A percentile compares a stretch with the other conserved stretches of the same genome.
Evolutionary conservation across 2,113 vertebrate genomes (phyloP).

Genomic region (Prochilodus magdalenae): DNA sequence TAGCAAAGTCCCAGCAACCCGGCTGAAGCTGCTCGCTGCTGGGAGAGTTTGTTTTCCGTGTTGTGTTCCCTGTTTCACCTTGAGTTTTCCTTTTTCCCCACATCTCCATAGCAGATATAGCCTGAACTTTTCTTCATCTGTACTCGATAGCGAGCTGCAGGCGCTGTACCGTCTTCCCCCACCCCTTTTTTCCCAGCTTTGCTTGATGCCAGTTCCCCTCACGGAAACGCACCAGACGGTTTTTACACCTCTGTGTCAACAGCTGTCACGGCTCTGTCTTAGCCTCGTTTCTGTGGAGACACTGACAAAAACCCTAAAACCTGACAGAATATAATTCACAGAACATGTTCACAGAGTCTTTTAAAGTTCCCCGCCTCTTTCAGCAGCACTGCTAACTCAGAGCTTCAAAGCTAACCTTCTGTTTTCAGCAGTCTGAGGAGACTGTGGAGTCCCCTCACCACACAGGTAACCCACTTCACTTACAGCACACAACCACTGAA

Average conservation of each 20-base stretch:
- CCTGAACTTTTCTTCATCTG: neutral
- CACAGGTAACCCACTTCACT: neutral
- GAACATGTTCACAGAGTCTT: neutral
- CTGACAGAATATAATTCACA: neutral
- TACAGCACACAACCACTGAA: neutral
- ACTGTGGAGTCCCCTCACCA: neutral
- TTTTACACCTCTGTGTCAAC: constrained; percentile 37
- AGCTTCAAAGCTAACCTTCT: neutral
- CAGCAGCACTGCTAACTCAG: neutral
- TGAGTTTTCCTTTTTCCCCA: too few relatives aligned
- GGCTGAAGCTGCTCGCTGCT: neutral
- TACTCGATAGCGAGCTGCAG: constrained; percentile 11
- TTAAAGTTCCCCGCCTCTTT: neutral
- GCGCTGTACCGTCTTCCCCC: too few relatives aligned
- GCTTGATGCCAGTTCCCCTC: constrained; percentile 15
- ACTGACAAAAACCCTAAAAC: neutral
- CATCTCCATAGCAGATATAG: too few relatives aligned
- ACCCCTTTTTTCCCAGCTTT: neutral
- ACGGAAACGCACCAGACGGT: constrained; percentile 6
- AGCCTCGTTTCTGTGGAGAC: neutral
- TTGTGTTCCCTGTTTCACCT: too few relatives aligned
- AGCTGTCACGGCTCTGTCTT: neutral
- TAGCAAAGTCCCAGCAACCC: too few relatives aligned
- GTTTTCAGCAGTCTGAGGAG: neutral
- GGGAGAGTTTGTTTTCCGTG: neutral